Percentiles rank a stretch among this genome's conserved stretches.
Evolutionary conservation across 2,888 invertebrate species (phyloP).

Genomic region (Aleiodes leptofemur): DNA sequence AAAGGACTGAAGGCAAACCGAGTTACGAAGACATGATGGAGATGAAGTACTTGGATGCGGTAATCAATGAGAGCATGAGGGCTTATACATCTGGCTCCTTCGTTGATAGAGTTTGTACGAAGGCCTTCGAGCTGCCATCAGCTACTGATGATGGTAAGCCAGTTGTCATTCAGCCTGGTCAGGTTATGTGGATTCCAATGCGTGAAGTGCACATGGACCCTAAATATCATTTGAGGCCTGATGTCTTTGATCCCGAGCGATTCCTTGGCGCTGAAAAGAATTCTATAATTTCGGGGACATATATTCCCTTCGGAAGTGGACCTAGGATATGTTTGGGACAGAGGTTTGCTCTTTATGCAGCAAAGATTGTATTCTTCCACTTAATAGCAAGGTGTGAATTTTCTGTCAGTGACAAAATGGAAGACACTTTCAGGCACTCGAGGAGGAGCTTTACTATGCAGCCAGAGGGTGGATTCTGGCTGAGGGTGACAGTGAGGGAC

Average conservation of each 20-base stretch:
- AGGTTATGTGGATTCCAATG: conserved; percentile 69
- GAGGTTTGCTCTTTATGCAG: conserved; percentile 60
- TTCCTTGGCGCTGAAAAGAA: conserved; percentile 72
- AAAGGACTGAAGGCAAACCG: conserved; percentile 50
- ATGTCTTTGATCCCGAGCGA: conserved; percentile 75
- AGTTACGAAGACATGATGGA: conserved; percentile 62
- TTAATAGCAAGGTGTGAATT: conserved; percentile 55
- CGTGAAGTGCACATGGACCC: conserved; percentile 74
- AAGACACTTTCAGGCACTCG: conserved; percentile 51
- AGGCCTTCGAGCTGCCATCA: conserved; percentile 75
- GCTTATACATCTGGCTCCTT: conserved; percentile 73
- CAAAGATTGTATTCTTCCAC: conserved; percentile 57
- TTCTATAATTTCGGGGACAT: conserved; percentile 61
- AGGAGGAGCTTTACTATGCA: conserved; percentile 46
- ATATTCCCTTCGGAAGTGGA: conserved; percentile 70
- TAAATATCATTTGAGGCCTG: conserved; percentile 74
- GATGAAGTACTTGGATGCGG: conserved; percentile 68
- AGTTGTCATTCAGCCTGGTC: conserved; percentile 64
- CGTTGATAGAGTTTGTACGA: conserved; percentile 77
- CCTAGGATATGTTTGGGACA: conserved; percentile 72
- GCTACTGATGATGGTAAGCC: conserved; percentile 56
- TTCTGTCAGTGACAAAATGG: conserved; percentile 52
- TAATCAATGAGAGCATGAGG: conserved; percentile 63
- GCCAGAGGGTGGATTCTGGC: conserved; percentile 58
- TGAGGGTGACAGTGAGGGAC: conserved; percentile 26